Percentiles rank a stretch among this genome's conserved stretches.
phyloP scores from a whole-genome alignment of 2,113 vertebrate genomes.

The Carettochelys insculpta region DNA sequence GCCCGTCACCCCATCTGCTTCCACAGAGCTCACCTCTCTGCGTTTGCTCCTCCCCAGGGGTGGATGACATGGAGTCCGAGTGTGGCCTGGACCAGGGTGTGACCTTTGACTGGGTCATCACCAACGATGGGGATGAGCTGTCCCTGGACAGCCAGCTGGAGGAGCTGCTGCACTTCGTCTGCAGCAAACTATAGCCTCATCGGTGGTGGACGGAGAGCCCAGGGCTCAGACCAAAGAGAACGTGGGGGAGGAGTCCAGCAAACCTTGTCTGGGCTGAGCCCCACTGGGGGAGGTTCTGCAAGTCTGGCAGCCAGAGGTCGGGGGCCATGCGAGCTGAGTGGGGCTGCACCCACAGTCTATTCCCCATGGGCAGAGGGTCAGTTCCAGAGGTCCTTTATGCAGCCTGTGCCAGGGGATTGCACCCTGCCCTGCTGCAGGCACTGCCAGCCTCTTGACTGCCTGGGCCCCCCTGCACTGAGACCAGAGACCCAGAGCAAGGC shows the following conservation, averaged over 20 bases:
- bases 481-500: background rate
- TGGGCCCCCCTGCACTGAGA: background rate
- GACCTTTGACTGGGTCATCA: constrained; percentile 84
- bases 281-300: background rate
- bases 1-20: background rate
- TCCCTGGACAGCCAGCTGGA: constrained; percentile 80
- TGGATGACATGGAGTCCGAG: constrained; percentile 90
- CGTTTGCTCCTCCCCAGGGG: background rate
- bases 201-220: no score
- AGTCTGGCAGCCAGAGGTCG: background rate
- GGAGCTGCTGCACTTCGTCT: constrained; percentile 68
- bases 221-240: background rate
- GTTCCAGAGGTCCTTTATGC: no score
- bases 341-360: background rate
- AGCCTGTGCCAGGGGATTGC: background rate
- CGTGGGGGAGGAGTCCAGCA: background rate
- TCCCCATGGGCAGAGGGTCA: background rate
- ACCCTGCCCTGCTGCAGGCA: background rate
- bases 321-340: no score
- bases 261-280: background rate
- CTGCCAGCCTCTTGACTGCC: background rate
- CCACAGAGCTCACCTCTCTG: background rate
- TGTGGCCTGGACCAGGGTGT: constrained; percentile 87
- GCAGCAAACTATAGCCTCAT: constrained; percentile 24
- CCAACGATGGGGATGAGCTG: constrained; percentile 76